phyloP scores from a whole-genome alignment of 2,888 invertebrate species.

The Pharmacophagus antenor region DNA sequence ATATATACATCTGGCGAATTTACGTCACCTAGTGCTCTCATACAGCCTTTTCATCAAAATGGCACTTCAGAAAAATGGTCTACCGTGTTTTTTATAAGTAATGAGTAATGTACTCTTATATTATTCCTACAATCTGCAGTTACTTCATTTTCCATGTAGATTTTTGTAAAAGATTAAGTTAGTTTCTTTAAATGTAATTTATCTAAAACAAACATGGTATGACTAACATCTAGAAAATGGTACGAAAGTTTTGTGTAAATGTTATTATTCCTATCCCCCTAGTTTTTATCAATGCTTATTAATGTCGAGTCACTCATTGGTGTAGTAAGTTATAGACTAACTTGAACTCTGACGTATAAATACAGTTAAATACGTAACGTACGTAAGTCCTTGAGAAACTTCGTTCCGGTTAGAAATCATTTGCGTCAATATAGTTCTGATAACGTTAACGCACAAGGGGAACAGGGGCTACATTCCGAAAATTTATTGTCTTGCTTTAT shows the following conservation, averaged over 20 bases:
- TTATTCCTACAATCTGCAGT: too few relatives aligned
- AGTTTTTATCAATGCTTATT: not conserved
- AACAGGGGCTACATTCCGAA: constrained; percentile 14
- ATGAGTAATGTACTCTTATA: too few relatives aligned
- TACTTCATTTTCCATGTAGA: too few relatives aligned
- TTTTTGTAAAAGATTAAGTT: too few relatives aligned
- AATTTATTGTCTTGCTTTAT: constrained; percentile 16
- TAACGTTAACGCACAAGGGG: constrained; percentile 16
- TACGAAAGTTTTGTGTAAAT: not conserved
- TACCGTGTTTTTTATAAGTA: too few relatives aligned
- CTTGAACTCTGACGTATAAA: constrained; percentile 13
- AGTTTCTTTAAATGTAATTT: too few relatives aligned
- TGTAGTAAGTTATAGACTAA: not conserved
- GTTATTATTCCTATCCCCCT: not conserved
- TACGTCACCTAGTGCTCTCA: too few relatives aligned
- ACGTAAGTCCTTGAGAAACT: constrained; percentile 23
- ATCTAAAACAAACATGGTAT: too few relatives aligned
- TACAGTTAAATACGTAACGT: constrained; percentile 2
- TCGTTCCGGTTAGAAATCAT: constrained; percentile 26
- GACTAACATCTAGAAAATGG: not conserved
- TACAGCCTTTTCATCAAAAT: too few relatives aligned
- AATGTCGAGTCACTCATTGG: not conserved
- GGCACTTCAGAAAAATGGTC: too few relatives aligned
- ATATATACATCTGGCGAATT: too few relatives aligned
- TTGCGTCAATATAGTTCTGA: constrained; percentile 11